Evolutionary conservation across 2,888 invertebrate species (phyloP).

Genomic region (Drosophila gaucha): DNA sequence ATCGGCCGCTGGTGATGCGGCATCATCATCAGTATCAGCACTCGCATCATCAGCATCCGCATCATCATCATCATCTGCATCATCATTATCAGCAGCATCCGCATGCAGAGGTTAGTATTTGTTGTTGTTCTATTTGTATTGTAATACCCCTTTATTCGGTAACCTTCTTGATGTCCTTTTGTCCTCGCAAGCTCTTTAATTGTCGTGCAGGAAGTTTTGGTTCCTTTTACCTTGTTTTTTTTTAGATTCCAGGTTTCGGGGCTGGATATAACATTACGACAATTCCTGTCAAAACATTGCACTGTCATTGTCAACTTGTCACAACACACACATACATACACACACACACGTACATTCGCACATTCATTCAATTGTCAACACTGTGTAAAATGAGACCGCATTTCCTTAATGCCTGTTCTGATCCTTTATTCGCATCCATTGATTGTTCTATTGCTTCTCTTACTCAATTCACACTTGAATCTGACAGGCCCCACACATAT

Average conservation of each 20-base stretch:
- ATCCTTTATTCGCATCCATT: conserved; percentile 34
- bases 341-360: conserved; percentile 17
- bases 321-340: conserved; percentile 26
- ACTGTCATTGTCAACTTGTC: conserved; percentile 66
- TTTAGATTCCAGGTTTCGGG: conserved; percentile 8
- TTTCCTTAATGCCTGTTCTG: conserved; percentile 55
- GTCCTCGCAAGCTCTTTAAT: conserved; percentile 34
- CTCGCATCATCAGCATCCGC: conserved; percentile 77
- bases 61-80: conserved; percentile 69
- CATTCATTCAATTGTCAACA: conserved; percentile 51
- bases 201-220: conserved; percentile 42
- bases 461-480: conserved; percentile 69
- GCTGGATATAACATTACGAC: conserved; percentile 68
- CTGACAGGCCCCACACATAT: conserved; percentile 34
- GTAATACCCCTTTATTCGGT: neutral
- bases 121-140: neutral
- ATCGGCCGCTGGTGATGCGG: conserved; percentile 86
- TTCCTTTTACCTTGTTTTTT: neutral
- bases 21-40: conserved; percentile 81
- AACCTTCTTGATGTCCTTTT: neutral
- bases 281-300: conserved; percentile 77
- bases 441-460: conserved; percentile 49
- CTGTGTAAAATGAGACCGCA: conserved; percentile 66
- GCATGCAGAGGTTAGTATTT: conserved; percentile 83
- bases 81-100: conserved; percentile 73